A percentile compares a stretch with the other conserved stretches of the same genome.
phyloP scores from a whole-genome alignment of 2,888 invertebrate species.

The Cheilosia grossa region DNA sequence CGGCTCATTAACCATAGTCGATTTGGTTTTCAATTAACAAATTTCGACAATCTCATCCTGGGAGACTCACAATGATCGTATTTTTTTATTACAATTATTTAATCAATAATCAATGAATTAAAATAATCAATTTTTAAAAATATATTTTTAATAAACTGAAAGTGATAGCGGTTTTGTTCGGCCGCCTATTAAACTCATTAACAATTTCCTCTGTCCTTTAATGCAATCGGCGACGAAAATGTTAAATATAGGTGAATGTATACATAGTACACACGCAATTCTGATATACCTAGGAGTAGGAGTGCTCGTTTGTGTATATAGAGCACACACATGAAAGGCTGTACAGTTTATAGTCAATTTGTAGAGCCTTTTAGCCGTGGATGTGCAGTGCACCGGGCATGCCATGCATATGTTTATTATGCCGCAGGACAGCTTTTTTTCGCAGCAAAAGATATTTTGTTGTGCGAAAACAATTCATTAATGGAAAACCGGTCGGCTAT shows the following conservation, averaged over 20 bases:
- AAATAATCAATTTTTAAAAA: constrained; percentile 57
- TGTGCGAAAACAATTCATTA: constrained; percentile 59
- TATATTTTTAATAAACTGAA: constrained; percentile 61
- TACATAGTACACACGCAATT: background rate
- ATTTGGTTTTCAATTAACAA: constrained; percentile 69
- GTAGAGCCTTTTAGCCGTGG: background rate
- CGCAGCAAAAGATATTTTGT: constrained; percentile 30
- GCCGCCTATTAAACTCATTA: constrained; percentile 51
- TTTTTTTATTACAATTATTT: constrained; percentile 29
- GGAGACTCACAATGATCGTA: constrained; percentile 32
- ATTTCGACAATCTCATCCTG: constrained; percentile 52
- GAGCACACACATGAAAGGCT: too few species aligned
- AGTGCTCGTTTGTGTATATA: too few species aligned
- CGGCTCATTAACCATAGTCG: constrained; percentile 59
- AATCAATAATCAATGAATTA: constrained; percentile 68
- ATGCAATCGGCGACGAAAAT: constrained; percentile 50
- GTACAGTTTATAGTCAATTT: background rate
- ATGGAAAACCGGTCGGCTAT: constrained; percentile 31
- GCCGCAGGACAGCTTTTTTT: constrained; percentile 3
- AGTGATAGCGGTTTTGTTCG: constrained; percentile 48
- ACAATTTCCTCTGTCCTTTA: constrained; percentile 51
- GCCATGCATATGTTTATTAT: constrained; percentile 8
- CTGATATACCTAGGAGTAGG: too few species aligned
- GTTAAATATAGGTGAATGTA: background rate
- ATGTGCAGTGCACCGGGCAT: too few species aligned